Evolutionary conservation across 2,113 vertebrate genomes (phyloP), one percentile per base, ranked within the genome.

Genomic region (Candoia aspera): DNA sequence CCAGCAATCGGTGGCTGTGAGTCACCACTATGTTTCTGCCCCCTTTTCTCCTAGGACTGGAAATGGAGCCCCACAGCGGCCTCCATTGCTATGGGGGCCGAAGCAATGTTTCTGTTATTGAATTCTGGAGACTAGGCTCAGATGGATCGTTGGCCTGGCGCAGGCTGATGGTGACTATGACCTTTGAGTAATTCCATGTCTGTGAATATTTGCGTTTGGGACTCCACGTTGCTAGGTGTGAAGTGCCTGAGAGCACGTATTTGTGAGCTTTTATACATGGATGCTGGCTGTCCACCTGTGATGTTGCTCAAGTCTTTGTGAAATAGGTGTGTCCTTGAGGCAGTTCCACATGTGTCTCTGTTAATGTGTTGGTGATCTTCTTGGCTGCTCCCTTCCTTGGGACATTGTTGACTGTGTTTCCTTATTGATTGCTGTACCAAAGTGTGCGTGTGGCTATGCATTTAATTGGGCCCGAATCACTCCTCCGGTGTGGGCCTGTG

Each of bases 131-230:
- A 42, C 58, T 89, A 62, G 73, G 73, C 54, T 84, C 23, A 89
- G 91, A 92, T 64, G 91, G 91, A 62, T 89, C 87, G 29, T 53
- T 92, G 73, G 73, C 42, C 33, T 84, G 91, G 91, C 73, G 57
- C 91, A 55, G 24, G 9, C 73, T 84, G 49, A 92, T 84, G 57
- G 87, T 88, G 91, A 89, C 58, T 85, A 92, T 92, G 91, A 89
- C 73, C 42, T 84, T 5, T 92, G 91, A 84, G 57, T 54, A 54
- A 88, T 84, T 87, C 93, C 92, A 94, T 95, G 93, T 79, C n/a
- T 90, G 9, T 84, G n/a, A 62, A 54, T 37, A 84, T 83, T 42
- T 58, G 54, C n/a, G 6, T 33, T 92, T 85, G 23, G 57, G 58
- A 42, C 23, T 24, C 87, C 87, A 84, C 73, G 15, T 62, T 89